Base-by-base conservation (phyloP, 2,113 vertebrate genomes). In the Psettodes erumei region DNA sequence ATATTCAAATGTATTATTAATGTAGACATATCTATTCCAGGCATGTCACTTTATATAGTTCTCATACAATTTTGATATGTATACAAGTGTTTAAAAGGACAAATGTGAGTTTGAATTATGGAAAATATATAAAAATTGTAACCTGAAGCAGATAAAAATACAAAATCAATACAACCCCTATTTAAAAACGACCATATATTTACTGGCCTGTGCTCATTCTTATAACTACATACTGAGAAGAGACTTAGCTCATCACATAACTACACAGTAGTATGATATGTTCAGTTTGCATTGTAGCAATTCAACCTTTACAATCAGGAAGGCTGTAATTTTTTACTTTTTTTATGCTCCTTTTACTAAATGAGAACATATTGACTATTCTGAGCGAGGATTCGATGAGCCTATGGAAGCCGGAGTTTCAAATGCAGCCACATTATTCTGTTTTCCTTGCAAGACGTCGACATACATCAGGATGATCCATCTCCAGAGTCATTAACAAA, bases 401-500 rank as follows among this genome's bases (percentile, higher is more conserved):
- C 60, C 82, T 64, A 64, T 73, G 70, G 73, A 86, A 77, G 65
- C 75, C 5, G 47, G 28, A 37, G 75, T 48, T 81, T 87, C 77
- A 54, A 87, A 77, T 75, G 84, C 64, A 85, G 80, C 71, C 78
- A 69, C 85, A 89, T 91, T 86, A 90, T 85, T 88, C 75, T 91
- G 86, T 90, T 86, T 91, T 82, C 85, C 70, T 87, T 86, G 81
- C 66, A 11, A 91, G 89, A 89, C 85, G 85, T 88, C 88, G 77
- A 88, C 90, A 90, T 92, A 79, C 84, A 90, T 92, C 91, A 88
- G 84, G 79, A 89, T 90, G 89, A 92, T 92, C 89, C 88, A 92
- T 91, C 91, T 90, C 89, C 83, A 86, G 88, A 87, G 91, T 92
- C 90, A 91, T 93, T 92, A 93, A 85, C 87, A 85, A 86, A 91